These are phyloP conservation scores for Haemorhous mexicanus DNA, from an alignment of 2,113 vertebrate genomes.

Conservation along the genomic window DNA sequence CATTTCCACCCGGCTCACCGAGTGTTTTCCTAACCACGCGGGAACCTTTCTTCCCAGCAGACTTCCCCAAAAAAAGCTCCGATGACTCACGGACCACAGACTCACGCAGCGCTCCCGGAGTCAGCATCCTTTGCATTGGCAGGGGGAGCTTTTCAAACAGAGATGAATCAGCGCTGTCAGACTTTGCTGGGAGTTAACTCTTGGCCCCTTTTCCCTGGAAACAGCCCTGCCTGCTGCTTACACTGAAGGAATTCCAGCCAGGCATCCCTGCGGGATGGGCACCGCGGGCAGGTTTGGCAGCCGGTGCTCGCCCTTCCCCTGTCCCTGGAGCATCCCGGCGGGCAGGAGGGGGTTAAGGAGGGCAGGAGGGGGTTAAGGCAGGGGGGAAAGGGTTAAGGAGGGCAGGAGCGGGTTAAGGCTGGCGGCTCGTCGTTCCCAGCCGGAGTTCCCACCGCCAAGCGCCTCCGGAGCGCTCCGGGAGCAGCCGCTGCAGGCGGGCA, in stretches of 20 bases:
- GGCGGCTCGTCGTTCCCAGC: not conserved
- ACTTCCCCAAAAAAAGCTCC: not conserved
- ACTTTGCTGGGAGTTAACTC: not conserved
- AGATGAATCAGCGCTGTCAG: not conserved
- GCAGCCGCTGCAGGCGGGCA: not conserved
- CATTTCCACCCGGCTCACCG: fast-evolving
- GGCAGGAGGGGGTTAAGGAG: not conserved
- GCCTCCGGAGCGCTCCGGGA: conserved; percentile 42
- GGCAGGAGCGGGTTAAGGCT: not conserved
- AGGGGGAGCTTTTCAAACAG: not conserved
- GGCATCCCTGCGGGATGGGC: not conserved
- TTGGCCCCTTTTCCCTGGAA: not conserved
- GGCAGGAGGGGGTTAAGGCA: conserved; percentile 3
- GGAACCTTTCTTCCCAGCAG: not conserved
- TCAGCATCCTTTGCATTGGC: not conserved
- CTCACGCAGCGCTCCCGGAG: not conserved
- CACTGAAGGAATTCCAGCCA: not conserved
- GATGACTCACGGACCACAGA: not conserved
- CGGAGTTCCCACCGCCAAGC: conserved; percentile 13
- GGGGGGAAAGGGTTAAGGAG: too few relatives aligned
- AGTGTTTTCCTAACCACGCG: fast-evolving
- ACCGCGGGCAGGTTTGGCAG: fast-evolving
- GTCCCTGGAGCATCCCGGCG: not conserved
- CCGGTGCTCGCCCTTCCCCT: fast-evolving
- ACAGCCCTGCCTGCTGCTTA: not conserved